Evolutionary conservation across 2,113 vertebrate genomes (phyloP), one percentile per base, ranked within the genome.

Genomic region (Mirounga angustirostris): DNA sequence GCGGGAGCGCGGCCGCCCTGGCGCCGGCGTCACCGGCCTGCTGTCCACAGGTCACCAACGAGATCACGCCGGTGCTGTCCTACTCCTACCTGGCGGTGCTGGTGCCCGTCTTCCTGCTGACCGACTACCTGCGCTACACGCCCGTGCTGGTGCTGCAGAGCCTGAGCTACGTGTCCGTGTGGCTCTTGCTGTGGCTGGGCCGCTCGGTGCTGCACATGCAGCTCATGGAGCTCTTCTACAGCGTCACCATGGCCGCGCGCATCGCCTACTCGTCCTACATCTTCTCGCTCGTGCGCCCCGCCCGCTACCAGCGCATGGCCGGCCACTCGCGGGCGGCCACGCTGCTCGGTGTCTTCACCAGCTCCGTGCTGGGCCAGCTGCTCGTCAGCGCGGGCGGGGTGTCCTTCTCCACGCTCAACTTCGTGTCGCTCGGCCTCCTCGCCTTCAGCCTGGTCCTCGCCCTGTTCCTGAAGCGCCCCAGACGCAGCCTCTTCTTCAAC

Each of bases 221-320:
- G 98, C 96, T 99, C 94, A 99, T 99, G 99, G 99, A 99, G 99
- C 99, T 99, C 98, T 99, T 99, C 99, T 99, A 99, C 0, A 98
- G 99, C 59, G 14, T 99, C 98, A 99, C 99, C 80, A 99, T 99
- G 99, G 99, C 99, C 0, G 99, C 99, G 2, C 99, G 99, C 2
- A 99, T 99, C 0, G 99, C 99, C 89, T 99, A 99, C 97, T 99
- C 99, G 92, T 99, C 99, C 94, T 99, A 99, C 97, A 99, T 99
- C 98, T 99, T 99, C 99, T 99, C 99, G 1, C 98, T 99, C 1
- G 99, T 99, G 22, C 94, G 89, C 15, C 99, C 99, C 0, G 89
- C 92, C 0, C 97, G 97, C 43, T 99, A 99, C 98, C 99, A 99
- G 98, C 99, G 99, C 0, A 99, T 99, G 98, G 99, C 99, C 2